Percentiles rank a stretch among this genome's conserved stretches.
phyloP scores from a whole-genome alignment of 53 echinoderm and acorn worm genomes.

The Paracentrotus lividus region DNA sequence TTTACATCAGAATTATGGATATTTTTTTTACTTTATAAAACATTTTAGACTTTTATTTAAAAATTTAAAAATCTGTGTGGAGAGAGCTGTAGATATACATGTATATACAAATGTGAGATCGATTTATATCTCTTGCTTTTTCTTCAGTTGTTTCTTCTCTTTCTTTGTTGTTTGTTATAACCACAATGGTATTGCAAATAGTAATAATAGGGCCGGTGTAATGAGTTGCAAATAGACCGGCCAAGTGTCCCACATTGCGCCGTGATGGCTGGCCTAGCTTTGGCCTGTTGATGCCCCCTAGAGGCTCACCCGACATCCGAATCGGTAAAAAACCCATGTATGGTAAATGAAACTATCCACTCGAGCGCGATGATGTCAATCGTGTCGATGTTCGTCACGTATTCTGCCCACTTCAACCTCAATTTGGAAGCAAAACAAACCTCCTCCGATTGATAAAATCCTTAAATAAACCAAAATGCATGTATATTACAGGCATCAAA shows the following conservation, averaged over 20 bases:
- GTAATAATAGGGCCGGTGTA: constrained; percentile 6
- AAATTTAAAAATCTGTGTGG: no score
- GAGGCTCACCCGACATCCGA: not conserved
- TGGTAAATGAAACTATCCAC: constrained; percentile 1
- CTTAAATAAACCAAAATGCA: not conserved
- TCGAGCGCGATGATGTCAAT: constrained; percentile 16
- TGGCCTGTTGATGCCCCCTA: not conserved
- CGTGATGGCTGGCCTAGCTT: constrained; percentile 36
- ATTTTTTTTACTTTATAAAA: no score
- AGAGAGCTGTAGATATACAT: no score
- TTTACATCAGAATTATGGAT: no score
- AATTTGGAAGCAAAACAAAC: not conserved
- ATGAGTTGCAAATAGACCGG: constrained; percentile 2
- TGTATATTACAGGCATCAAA: no score
- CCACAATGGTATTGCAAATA: not conserved
- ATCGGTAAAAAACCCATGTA: not conserved
- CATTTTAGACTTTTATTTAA: no score
- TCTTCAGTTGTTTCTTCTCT: not conserved
- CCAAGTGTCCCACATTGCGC: not conserved
- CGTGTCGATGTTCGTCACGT: constrained; percentile 22
- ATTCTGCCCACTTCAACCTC: not conserved
- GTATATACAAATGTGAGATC: no score
- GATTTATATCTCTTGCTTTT: not conserved
- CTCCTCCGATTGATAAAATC: not conserved
- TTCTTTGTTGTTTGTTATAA: not conserved